Base-by-base conservation (phyloP, 2,888 invertebrate genomes). In the Pachymerium ferrugineum region DNA sequence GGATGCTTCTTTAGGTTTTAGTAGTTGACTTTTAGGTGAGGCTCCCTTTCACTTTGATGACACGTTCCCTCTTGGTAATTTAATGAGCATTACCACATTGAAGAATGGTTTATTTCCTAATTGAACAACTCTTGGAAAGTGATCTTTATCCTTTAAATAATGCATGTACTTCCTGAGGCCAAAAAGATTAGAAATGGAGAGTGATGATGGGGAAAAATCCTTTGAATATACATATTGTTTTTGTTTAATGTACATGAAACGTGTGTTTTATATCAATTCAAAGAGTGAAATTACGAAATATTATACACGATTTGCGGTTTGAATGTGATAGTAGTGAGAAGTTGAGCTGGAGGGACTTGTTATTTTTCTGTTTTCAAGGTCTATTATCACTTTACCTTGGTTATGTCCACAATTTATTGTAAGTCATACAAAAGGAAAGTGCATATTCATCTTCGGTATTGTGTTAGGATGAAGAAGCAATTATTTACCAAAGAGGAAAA, bases 1-100 rank as follows among this genome's bases (percentile, higher is more conserved):
- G 62, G 62, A 62, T 62, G 62, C 28, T 25, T 62, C 62, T 62
- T 62, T 8, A n/a, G 62, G 25, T 62, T 62, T 62, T n/a, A n/a
- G n/a, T n/a, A n/a, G n/a, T n/a, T 62, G 62, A 62, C 62, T 62
- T 62, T 62, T 62, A 62, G 62, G 62, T 62, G 62, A 62, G 14
- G 62, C 28, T 28, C 25, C 10, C 28, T 28, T 28, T 62, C 28
- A 62, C 62, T 62, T 62, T 62, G 25, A 62, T 62, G 62, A 62
- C 62, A 62, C 62, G 25, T 62, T 62, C 25, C 28, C 28, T 28
- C 14, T 3, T 8, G 12, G 10, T 62, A 62, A 62, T n/a, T 8
- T 28, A 8, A 62, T 22, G 28, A 62, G 14, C n/a, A n/a, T 62
- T 62, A 62, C n/a, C 14, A 28, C 62, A 62, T 62, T 12, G 3